These are phyloP conservation scores for Oreochromis spilurus DNA, from an alignment of 2,113 vertebrate species.

Conservation along the genomic window DNA sequence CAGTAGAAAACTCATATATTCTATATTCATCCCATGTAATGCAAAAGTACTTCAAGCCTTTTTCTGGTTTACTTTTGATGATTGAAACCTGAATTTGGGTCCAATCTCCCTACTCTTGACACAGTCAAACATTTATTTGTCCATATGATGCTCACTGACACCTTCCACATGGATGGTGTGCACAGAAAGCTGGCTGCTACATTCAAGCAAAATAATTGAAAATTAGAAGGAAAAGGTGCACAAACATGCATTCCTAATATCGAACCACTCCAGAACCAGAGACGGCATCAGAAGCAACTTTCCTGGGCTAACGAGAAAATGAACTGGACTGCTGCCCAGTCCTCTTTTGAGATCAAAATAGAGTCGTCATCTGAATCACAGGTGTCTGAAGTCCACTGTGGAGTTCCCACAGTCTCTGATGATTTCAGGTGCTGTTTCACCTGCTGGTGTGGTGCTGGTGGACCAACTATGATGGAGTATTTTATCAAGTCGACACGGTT, in stretches of 20 bases:
- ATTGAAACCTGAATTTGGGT: not conserved
- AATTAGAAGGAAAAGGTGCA: not conserved
- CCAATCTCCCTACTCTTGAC: fast-evolving
- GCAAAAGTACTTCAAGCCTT: not conserved
- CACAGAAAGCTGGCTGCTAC: not conserved
- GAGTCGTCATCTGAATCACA: not conserved
- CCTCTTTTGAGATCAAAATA: not conserved
- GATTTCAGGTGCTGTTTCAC: not conserved
- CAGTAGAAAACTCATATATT: not conserved
- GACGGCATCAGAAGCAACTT: not conserved
- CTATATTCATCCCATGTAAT: not conserved
- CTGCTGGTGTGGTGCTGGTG: not conserved
- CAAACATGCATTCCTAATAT: not conserved
- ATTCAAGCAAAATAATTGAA: not conserved
- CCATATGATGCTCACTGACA: not conserved
- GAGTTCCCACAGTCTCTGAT: not conserved
- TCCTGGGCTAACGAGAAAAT: not conserved
- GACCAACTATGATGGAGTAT: too few relatives aligned
- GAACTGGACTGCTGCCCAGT: not conserved
- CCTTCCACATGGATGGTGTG: not conserved
- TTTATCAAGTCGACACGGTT: not conserved
- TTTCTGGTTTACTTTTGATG: not conserved
- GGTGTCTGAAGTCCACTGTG: not conserved
- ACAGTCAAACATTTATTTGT: not conserved
- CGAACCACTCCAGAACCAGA: not conserved